Conservation (phyloP, 2,797 vertebrate genomes). For the Helarctos malayanus region DNA sequence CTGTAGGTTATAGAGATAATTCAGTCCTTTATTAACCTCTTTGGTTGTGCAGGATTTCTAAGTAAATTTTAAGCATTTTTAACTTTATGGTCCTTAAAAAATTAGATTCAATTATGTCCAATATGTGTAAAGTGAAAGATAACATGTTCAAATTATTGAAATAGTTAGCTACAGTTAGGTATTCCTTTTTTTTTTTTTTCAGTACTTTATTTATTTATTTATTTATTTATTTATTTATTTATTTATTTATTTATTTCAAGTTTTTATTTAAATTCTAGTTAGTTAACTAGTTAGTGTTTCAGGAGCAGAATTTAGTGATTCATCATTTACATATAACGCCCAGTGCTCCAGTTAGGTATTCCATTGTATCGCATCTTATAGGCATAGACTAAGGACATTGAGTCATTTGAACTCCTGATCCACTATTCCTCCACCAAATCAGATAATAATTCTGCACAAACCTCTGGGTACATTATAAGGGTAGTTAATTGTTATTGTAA, state of each 20-base stretch:
- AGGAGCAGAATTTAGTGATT: neutral
- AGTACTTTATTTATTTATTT: neutral
- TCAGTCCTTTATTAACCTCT: neutral
- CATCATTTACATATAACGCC: neutral
- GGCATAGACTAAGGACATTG: neutral
- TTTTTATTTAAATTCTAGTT: neutral
- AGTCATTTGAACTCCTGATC: neutral
- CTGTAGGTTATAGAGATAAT: neutral
- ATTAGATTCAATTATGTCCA: neutral
- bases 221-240: neutral
- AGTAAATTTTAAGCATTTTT: slow-evolving; percentile 56
- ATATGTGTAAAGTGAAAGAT: neutral
- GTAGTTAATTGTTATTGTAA: slow-evolving; percentile 66
- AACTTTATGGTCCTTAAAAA: neutral
- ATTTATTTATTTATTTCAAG: neutral
- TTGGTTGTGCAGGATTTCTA: neutral
- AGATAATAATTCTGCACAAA: slow-evolving; percentile 1
- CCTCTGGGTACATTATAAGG: neutral
- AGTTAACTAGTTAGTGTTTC: neutral
- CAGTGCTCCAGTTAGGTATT: neutral
- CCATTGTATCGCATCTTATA: neutral
- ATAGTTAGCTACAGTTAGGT: accelerated
- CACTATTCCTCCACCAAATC: neutral
- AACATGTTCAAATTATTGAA: neutral
- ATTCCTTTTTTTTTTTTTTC: neutral